These are phyloP conservation scores for Ibidorhyncha struthersii DNA, from an alignment of 2,113 vertebrate genomes.

Conservation along the genomic window DNA sequence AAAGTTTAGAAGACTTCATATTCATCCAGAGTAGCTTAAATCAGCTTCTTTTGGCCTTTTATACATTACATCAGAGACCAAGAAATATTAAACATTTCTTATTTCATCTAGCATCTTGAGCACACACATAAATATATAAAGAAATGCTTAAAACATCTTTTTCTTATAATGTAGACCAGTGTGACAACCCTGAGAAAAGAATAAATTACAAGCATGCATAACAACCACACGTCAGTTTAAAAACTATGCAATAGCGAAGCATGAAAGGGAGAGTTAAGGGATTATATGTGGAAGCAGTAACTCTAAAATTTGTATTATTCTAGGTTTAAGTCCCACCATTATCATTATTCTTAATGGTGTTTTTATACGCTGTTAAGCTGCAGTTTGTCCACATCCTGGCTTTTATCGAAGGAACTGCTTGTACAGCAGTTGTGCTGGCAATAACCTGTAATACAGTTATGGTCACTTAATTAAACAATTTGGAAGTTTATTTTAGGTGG, in stretches of 20 bases:
- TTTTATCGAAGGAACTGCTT: background rate
- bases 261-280: background rate
- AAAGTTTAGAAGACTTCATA: background rate
- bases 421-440: background rate
- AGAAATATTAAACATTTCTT: background rate
- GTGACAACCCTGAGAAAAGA: background rate
- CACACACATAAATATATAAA: background rate
- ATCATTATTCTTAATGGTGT: constrained; percentile 12
- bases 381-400: background rate
- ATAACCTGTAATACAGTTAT: background rate
- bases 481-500: constrained; percentile 20
- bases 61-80: background rate
- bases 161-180: background rate
- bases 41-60: background rate
- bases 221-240: background rate
- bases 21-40: background rate
- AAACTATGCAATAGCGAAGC: background rate
- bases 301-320: background rate
- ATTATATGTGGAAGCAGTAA: background rate
- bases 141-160: background rate
- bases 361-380: constrained; percentile 9
- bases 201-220: background rate
- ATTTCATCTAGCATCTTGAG: background rate
- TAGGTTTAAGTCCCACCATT: background rate
- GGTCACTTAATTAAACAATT: constrained; percentile 45